Base-by-base conservation (phyloP, 2,888 invertebrate species). In the Fissipunctia ypsillon region DNA sequence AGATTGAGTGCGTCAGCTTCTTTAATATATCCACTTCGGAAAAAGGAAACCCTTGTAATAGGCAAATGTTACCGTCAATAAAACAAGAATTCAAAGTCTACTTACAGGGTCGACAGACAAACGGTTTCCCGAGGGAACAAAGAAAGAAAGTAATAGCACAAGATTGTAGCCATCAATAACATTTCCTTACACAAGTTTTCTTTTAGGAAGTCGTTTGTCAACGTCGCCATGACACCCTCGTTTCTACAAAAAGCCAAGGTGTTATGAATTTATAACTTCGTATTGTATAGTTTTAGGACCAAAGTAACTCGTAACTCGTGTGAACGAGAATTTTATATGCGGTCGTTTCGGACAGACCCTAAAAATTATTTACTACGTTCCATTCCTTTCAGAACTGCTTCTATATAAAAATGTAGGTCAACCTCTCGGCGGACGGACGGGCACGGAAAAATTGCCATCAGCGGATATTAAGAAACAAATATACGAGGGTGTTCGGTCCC, bases 141-240 rank as follows among this genome's bases (percentile, higher is more conserved):
- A 78, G 31, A 65, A 60, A 31, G 64, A 81, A 81, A 73, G 75
- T 85, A 84, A 82, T 74, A 80, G 64, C 69, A 66, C 25, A 45
- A 72, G 75, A 85, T 86, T 68, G 80, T 75, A 59, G 52, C 61
- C 79, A 86, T 86, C 79, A 86, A 82, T 86, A 84, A 86, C 73
- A 64, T 80, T 86, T 54, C 76, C 69, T 69, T 78, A 81, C 70
- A 76, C 76, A 71, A 59, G 80, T 80, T 81, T 82, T 86, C 72
- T 86, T 86, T 78, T 78, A 73, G 70, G 79, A 84, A 81, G 77
- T 77, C 83, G 73, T 87, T 84, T 83, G 74, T 87, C 87, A 83
- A 84, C 66, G 76, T 81, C 76, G 60, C 67, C 83, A 60, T 74
- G 73, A 68, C 79, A 76, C 76, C 78, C 76, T 50, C 52, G 60